Conservation (phyloP, 92 coral and sea anemone species). For the Bergia puertoricense region DNA sequence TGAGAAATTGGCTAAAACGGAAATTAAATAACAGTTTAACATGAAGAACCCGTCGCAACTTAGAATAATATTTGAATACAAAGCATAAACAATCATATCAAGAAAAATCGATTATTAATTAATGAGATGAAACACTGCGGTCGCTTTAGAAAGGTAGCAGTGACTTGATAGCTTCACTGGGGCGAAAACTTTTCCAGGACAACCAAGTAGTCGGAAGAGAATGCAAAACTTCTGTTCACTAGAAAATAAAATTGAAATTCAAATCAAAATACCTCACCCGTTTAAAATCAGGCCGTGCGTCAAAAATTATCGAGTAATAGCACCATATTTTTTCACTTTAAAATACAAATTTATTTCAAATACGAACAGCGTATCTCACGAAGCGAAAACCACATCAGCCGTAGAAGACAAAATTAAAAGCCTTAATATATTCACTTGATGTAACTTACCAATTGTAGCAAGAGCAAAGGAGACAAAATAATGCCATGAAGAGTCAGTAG, state of each 20-base stretch:
- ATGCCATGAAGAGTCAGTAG: background rate
- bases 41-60: slow-evolving; percentile 14
- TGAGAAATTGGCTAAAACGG: background rate
- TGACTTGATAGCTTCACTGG: slow-evolving; percentile 3
- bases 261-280: slow-evolving; percentile 1
- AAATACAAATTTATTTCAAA: background rate
- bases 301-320: background rate
- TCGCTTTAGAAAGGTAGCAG: background rate
- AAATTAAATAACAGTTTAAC: slow-evolving; percentile 6
- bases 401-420: background rate
- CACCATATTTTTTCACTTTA: background rate
- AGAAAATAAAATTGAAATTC: slow-evolving; percentile 20
- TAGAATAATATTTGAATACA: slow-evolving; percentile 4
- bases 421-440: background rate
- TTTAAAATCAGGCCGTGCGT: background rate
- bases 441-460: slow-evolving; percentile 35
- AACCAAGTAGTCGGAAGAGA: slow-evolving; percentile 23
- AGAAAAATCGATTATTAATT: slow-evolving; percentile 33
- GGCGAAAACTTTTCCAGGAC: slow-evolving; percentile 28
- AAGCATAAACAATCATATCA: slow-evolving; percentile 24
- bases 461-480: slow-evolving; percentile 20
- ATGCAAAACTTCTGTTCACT: slow-evolving; percentile 13
- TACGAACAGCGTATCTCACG: background rate
- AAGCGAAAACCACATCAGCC: background rate
- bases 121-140: slow-evolving; percentile 16